A percentile compares a stretch with the other conserved stretches of the same genome.
Conservation (phyloP, 1,140 invertebrate genomes). For the Aphaenogaster rudis region DNA sequence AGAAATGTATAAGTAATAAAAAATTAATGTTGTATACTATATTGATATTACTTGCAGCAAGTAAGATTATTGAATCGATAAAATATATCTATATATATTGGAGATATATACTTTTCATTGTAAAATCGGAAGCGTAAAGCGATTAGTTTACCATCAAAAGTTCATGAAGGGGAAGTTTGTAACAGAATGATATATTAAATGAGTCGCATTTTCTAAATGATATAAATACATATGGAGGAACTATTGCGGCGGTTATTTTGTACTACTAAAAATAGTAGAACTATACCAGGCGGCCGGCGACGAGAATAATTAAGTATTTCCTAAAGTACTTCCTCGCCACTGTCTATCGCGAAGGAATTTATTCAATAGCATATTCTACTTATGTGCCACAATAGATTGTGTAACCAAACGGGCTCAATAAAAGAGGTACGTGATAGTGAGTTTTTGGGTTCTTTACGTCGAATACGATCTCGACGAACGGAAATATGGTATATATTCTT, state of each 20-base stretch:
- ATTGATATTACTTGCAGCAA: conserved; percentile 5
- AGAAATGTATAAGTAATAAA: neutral
- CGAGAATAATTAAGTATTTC: too few species aligned
- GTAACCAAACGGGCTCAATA: too few species aligned
- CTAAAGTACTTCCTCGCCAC: too few species aligned
- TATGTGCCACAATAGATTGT: too few species aligned
- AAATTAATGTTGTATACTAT: conserved; percentile 17
- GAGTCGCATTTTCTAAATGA: conserved; percentile 27
- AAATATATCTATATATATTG: neutral
- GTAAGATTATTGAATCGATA: neutral
- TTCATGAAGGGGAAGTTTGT: neutral
- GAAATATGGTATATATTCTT: too few species aligned
- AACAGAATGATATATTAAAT: conserved; percentile 24
- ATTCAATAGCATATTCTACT: too few species aligned
- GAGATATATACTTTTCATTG: conserved; percentile 13
- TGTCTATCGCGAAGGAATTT: too few species aligned
- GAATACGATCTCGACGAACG: too few species aligned
- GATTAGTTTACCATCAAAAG: conserved; percentile 13
- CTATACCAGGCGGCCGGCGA: too few species aligned
- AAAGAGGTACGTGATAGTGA: too few species aligned
- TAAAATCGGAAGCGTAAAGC: neutral
- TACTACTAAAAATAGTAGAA: conserved; percentile 11
- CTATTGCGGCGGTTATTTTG: conserved; percentile 6
- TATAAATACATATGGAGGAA: neutral
- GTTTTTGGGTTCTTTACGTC: too few species aligned